phyloP scores from a whole-genome alignment of 2,797 vertebrate species.

The Anisognathus igniventris region DNA sequence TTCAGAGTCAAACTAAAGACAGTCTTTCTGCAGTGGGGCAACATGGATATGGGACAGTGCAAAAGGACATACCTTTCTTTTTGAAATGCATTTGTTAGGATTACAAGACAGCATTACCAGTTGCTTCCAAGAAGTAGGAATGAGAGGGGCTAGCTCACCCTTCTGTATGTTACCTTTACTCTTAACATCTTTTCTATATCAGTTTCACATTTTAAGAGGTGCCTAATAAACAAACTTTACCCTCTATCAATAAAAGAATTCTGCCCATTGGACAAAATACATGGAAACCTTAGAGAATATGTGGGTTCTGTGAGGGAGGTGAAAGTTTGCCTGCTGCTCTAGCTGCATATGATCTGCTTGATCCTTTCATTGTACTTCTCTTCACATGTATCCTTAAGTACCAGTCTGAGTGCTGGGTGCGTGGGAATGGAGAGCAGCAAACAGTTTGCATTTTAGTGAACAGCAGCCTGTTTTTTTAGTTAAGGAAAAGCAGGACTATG shows the following conservation, averaged over 20 bases:
- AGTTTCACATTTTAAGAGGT: neutral
- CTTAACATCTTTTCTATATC: neutral
- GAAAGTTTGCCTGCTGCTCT: neutral
- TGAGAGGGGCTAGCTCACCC: neutral
- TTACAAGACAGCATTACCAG: neutral
- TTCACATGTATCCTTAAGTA: neutral
- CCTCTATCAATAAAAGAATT: neutral
- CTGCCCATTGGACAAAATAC: neutral
- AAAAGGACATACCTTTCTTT: neutral
- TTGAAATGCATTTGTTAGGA: neutral
- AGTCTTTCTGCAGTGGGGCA: neutral
- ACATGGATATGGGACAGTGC: too few species aligned
- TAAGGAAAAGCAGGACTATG: neutral
- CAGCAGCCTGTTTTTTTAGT: neutral
- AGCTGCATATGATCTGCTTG: rapidly evolving
- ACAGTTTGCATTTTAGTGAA: neutral
- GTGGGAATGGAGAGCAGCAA: neutral
- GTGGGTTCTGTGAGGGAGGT: neutral
- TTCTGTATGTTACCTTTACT: neutral
- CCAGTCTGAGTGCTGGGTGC: neutral
- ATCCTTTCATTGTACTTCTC: neutral
- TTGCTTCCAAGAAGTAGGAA: neutral
- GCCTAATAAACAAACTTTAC: neutral
- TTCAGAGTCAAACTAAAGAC: neutral
- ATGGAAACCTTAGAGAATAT: neutral